These are phyloP conservation scores for Mesembrinibis cayennensis DNA, from an alignment of 2,113 vertebrate genomes.

Conservation along the genomic window DNA sequence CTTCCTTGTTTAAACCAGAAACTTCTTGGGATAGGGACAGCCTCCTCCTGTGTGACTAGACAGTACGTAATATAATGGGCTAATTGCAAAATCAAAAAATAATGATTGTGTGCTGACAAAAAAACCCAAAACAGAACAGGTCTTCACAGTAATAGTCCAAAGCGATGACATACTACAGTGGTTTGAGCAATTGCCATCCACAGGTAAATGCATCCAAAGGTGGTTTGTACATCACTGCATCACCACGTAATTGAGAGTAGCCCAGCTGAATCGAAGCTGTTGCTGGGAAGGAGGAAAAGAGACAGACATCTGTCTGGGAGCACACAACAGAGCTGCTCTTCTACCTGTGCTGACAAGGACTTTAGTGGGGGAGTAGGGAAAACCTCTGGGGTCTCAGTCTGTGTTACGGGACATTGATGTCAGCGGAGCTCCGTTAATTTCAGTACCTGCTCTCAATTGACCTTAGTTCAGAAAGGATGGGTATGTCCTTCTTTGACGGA, in stretches of 20 bases:
- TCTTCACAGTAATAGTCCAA: not conserved
- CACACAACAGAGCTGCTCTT: not conserved
- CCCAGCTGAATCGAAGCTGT: not conserved
- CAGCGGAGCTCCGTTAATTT: not conserved
- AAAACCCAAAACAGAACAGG: not conserved
- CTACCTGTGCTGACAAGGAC: not conserved
- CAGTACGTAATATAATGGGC: not conserved
- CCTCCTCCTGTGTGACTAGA: not conserved
- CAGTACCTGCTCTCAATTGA: not conserved
- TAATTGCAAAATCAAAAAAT: constrained; percentile 6
- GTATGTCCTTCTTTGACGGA: not conserved
- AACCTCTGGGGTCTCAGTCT: rapidly evolving
- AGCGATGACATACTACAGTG: not conserved
- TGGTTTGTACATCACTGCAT: not conserved
- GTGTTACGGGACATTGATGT: not conserved
- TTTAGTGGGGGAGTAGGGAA: not conserved
- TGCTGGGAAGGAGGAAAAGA: not conserved
- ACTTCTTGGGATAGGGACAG: not conserved
- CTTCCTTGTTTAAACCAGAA: not conserved
- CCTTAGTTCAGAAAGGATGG: not conserved
- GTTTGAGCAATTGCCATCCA: not conserved
- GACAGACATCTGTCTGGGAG: not conserved
- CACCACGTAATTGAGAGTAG: not conserved
- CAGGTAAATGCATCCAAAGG: not conserved
- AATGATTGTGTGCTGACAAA: not conserved